These are phyloP conservation scores for Psilopogon haemacephalus DNA, from an alignment of 2,113 vertebrate species.

Conservation along the genomic window DNA sequence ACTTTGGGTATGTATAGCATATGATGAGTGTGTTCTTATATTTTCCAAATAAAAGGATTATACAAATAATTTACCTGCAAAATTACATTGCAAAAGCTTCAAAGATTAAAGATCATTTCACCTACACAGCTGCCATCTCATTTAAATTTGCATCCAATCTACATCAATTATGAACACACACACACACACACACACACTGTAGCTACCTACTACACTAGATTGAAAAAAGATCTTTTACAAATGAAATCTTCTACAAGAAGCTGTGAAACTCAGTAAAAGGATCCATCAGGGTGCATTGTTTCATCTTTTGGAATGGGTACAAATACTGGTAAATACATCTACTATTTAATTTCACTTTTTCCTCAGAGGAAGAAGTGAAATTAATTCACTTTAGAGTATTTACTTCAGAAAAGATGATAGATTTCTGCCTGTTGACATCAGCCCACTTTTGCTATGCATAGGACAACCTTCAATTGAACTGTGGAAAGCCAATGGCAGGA, in stretches of 20 bases:
- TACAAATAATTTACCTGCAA: constrained; percentile 46
- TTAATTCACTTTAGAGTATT: constrained; percentile 60
- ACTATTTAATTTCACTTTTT: background rate
- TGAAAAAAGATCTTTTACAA: background rate
- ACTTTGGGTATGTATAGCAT: background rate
- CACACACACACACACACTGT: background rate
- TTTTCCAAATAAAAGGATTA: constrained; percentile 36
- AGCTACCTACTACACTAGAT: background rate
- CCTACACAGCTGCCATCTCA: constrained; percentile 38
- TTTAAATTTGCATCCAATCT: constrained; percentile 50
- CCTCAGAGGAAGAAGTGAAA: constrained; percentile 34
- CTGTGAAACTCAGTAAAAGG: background rate
- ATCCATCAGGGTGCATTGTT: background rate
- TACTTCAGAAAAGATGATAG: constrained; percentile 49
- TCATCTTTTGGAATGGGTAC: background rate
- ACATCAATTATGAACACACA: constrained; percentile 24
- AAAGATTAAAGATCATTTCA: constrained; percentile 62
- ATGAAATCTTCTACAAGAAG: constrained; percentile 1
- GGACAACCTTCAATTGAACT: constrained; percentile 89
- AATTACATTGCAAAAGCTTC: constrained; percentile 31
- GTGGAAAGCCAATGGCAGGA: constrained; percentile 83
- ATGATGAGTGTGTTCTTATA: background rate
- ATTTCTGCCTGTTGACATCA: constrained; percentile 62
- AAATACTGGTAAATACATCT: background rate
- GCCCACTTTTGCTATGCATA: constrained; percentile 71